Conservation (phyloP, 37 sponge, comb jelly and placozoan genomes). For the Chondrilla cf. caribensis region DNA sequence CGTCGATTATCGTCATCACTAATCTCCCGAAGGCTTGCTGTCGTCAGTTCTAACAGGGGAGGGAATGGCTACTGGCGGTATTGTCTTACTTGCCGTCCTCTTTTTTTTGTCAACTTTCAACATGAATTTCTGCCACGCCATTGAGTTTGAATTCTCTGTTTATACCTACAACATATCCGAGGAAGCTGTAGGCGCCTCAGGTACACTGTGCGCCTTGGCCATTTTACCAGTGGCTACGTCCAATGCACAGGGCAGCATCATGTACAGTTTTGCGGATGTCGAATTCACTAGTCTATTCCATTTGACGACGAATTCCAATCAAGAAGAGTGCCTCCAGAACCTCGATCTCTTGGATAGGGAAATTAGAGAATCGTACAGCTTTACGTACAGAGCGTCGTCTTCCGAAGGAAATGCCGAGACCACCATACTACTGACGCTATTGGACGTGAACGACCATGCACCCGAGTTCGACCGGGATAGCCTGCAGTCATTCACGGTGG, state of each 20-base stretch:
- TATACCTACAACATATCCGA: not conserved
- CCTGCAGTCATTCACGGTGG: not conserved
- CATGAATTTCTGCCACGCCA: no score
- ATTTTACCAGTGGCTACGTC: not conserved
- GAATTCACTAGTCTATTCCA: not conserved
- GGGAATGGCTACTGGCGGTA: no score
- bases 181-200: not conserved
- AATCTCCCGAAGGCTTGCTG: no score
- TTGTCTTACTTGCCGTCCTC: no score
- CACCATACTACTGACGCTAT: slow-evolving; percentile 7
- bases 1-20: no score
- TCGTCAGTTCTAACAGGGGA: no score
- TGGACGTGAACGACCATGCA: slow-evolving; percentile 67
- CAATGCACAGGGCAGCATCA: no score
- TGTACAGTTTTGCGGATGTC: no score
- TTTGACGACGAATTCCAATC: not conserved
- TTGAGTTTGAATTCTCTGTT: no score
- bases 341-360: not conserved
- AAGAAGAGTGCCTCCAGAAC: not conserved
- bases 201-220: not conserved
- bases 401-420: not conserved
- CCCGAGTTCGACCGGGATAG: slow-evolving; percentile 34
- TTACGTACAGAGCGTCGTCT: not conserved
- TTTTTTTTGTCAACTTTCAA: no score
- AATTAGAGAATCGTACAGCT: not conserved